Conservation (phyloP, 1,140 invertebrate species). For the Drosophila carrolli region DNA sequence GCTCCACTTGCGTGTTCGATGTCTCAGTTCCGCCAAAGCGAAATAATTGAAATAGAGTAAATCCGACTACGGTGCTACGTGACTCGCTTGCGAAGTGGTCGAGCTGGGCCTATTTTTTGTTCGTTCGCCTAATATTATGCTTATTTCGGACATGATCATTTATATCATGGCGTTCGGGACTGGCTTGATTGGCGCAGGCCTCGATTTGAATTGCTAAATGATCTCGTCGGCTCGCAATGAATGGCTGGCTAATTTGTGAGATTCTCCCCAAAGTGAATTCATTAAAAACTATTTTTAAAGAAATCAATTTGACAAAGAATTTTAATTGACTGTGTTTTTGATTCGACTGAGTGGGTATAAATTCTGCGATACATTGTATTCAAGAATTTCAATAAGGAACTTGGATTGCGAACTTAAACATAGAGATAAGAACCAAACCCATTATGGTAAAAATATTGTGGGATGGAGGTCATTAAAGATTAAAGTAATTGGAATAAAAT, state of each 20-base stretch:
- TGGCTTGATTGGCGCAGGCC: constrained; percentile 61
- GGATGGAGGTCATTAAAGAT: constrained; percentile 4
- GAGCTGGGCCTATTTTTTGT: constrained; percentile 19
- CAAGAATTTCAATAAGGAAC: constrained; percentile 14
- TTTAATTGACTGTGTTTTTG: constrained; percentile 33
- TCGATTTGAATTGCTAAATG: constrained; percentile 76
- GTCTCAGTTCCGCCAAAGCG: constrained; percentile 46
- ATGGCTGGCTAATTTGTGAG: constrained; percentile 61
- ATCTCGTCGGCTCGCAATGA: constrained; percentile 44
- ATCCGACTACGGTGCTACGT: constrained; percentile 41
- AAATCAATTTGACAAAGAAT: constrained; percentile 48
- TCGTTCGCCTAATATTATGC: constrained; percentile 48
- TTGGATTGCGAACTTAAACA: constrained; percentile 5
- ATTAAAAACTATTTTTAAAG: constrained; percentile 63
- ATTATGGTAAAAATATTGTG: neutral
- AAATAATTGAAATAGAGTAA: constrained; percentile 56
- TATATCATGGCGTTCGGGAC: constrained; percentile 41
- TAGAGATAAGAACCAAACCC: neutral
- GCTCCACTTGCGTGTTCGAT: constrained; percentile 54
- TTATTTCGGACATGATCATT: constrained; percentile 37
- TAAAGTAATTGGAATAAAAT: constrained; percentile 2
- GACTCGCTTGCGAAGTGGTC: constrained; percentile 23
- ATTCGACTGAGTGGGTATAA: neutral
- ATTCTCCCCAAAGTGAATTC: constrained; percentile 64
- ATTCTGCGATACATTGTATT: neutral